Evolutionary conservation across 1,140 invertebrate species (phyloP).

Genomic region (Wasmannia auropunctata): DNA sequence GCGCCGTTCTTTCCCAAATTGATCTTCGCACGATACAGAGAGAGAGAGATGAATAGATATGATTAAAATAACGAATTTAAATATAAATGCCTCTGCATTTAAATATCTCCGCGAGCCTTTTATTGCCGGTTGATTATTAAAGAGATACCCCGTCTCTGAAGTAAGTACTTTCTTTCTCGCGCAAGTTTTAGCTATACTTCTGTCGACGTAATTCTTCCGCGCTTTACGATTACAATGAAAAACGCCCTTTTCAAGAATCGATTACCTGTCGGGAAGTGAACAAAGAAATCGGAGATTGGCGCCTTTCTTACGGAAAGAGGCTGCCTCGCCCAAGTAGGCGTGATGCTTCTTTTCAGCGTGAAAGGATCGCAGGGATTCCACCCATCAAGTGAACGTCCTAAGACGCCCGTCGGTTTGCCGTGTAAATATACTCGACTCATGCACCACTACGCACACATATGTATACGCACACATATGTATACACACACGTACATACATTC

Average conservation of each 20-base stretch:
- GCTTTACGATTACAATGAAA: background rate
- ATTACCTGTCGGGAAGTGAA: background rate
- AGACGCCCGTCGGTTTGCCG: background rate
- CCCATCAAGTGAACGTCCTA: background rate
- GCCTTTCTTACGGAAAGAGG: background rate
- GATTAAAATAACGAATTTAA: background rate
- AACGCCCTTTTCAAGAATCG: background rate
- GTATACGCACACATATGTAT: background rate
- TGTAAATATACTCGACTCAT: constrained; percentile 8
- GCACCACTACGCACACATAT: background rate
- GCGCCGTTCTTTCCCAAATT: background rate
- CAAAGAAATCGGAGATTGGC: background rate
- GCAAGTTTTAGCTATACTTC: background rate
- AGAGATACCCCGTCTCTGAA: background rate
- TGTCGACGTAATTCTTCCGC: background rate
- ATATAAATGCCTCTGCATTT: background rate
- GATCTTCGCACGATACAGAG: background rate
- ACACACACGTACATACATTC: background rate
- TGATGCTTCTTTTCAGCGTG: background rate
- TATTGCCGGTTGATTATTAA: background rate
- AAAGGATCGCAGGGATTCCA: constrained; percentile 16
- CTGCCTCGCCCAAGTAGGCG: constrained; percentile 30
- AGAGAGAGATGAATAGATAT: background rate
- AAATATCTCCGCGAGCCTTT: background rate
- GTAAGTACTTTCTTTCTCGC: background rate